Base-by-base conservation (phyloP, 2,888 invertebrate species). In the Macrosoma leucophasiata region DNA sequence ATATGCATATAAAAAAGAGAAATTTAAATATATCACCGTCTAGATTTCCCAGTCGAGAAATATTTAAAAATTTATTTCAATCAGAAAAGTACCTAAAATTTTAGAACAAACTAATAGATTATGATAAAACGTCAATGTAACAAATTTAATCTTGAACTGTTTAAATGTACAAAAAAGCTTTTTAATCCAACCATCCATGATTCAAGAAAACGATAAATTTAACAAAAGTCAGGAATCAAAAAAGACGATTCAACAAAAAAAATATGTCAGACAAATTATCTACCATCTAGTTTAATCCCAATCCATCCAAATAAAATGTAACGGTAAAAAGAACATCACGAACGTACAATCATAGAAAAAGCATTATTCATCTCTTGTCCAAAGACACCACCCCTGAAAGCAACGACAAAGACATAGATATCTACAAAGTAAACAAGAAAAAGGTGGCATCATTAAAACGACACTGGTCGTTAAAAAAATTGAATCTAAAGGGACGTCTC, bases 391-490 rank as follows among this genome's bases (percentile, higher is more conserved):
- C 77, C 76, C 76, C 54, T 61, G 51, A 50, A 50, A 39, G 46
- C 21, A 18, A 41, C 33, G n/a, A 76, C 71, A 79, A 73, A 62
- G 65, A 58, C 57, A 64, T 62, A 69, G 71, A 78, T 71, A 77
- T 61, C 65, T 57, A 61, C 62, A 71, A 69, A 70, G 73, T 79
- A 81, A 82, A 81, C 75, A 79, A 43, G 61, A 62, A 66, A 60
- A 63, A 59, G 62, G 58, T 48, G 51, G 48, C 53, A 58, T 78
- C 76, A 75, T 81, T 77, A 79, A 71, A 77, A 52, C 60, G 73
- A 77, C 65, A 72, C 67, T 46, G n/a, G 24, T 13, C 36, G 54
- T 50, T 64, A 62, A 66, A 69, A 72, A 73, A 69, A 48, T 42
- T 42, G 43, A 52, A 43, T 43, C 31, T 24, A 32, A 57, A 63